These are phyloP conservation scores for Notothenia rossii DNA, from an alignment of 2,113 vertebrate species.

Conservation along the genomic window DNA sequence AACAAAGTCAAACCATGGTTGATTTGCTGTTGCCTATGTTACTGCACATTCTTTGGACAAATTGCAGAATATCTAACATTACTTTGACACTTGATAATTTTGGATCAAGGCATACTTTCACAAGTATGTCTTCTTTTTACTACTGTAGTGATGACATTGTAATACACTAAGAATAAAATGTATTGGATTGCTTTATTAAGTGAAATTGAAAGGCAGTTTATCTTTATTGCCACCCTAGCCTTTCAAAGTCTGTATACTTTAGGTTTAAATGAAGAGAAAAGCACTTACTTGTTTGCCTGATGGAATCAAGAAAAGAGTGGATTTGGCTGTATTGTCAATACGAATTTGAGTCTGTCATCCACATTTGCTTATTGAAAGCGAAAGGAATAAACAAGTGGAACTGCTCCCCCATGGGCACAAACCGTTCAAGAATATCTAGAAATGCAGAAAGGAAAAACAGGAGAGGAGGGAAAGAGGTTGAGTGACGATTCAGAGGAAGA, in stretches of 20 bases:
- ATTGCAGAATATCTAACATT: background rate
- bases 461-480: conserved; percentile 26
- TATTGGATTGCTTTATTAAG: conserved; percentile 15
- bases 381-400: conserved; percentile 72
- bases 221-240: conserved; percentile 27
- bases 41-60: background rate
- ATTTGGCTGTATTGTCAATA: conserved; percentile 65
- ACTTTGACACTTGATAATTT: background rate
- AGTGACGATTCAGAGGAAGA: conserved; percentile 59
- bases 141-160: background rate
- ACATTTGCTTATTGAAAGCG: conserved; percentile 62
- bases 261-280: conserved; percentile 41
- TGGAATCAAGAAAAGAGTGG: conserved; percentile 44
- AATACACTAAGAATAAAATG: conserved; percentile 9
- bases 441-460: conserved; percentile 47
- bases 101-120: background rate
- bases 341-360: conserved; percentile 58
- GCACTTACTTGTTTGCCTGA: conserved; percentile 28
- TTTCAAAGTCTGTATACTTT: conserved; percentile 24
- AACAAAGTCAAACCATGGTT: background rate
- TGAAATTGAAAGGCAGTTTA: conserved; percentile 38
- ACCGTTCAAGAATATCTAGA: conserved; percentile 59
- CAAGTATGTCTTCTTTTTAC: no score
- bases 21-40: background rate
- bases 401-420: conserved; percentile 47